These are phyloP conservation scores for Scomber japonicus DNA, from an alignment of 2,113 vertebrate species.

Conservation along the genomic window DNA sequence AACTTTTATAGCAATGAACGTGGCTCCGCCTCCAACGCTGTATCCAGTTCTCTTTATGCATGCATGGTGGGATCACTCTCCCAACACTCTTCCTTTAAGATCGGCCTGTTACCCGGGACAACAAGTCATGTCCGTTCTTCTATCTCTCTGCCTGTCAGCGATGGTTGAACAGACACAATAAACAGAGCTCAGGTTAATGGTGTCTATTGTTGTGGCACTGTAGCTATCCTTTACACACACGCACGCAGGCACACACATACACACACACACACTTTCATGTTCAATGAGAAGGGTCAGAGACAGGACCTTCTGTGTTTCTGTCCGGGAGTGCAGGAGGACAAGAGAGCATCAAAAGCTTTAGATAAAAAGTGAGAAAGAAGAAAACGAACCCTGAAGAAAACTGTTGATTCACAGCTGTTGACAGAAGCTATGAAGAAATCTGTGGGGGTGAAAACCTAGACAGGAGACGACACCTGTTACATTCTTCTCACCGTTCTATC, in stretches of 20 bases:
- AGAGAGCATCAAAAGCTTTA: slow-evolving; percentile 25
- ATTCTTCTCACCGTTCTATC: background rate
- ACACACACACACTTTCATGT: slow-evolving; percentile 29
- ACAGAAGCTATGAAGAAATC: slow-evolving; percentile 35
- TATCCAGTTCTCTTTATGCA: too few relatives aligned
- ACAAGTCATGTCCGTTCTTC: slow-evolving; percentile 16
- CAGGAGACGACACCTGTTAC: background rate
- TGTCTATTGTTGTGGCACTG: slow-evolving; percentile 16
- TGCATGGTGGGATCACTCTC: background rate
- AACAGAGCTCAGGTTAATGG: slow-evolving; percentile 39
- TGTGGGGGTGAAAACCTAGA: slow-evolving; percentile 22
- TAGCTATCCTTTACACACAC: slow-evolving; percentile 1
- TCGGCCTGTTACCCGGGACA: background rate
- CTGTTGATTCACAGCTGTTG: slow-evolving; percentile 41
- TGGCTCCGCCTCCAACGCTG: too few relatives aligned
- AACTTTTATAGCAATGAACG: too few relatives aligned
- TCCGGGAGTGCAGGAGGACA: slow-evolving; percentile 19
- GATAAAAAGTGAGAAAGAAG: slow-evolving; percentile 36
- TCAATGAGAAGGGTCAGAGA: slow-evolving; percentile 31
- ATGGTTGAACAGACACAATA: slow-evolving; percentile 17
- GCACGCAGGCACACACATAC: too few relatives aligned
- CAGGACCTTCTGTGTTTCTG: slow-evolving; percentile 29
- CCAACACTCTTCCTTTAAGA: background rate
- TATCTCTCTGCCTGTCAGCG: background rate
- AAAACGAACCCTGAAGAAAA: slow-evolving; percentile 22